Evolutionary conservation across 2,113 vertebrate genomes (phyloP).

Genomic region (Ancistrus triradiatus): DNA sequence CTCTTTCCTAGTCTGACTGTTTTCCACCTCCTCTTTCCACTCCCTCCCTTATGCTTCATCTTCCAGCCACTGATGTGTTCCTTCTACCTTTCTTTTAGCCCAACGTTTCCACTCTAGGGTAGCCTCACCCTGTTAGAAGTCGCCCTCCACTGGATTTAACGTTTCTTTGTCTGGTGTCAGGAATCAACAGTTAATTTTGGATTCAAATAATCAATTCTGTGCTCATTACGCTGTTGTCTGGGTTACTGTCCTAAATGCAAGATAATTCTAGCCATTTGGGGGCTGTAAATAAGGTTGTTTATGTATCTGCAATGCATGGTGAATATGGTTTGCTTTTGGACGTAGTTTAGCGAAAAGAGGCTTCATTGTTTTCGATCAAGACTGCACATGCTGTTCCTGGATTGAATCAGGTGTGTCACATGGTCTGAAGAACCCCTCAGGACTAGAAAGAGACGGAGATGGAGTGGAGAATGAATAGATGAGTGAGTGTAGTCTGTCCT

Average conservation of each 20-base stretch:
- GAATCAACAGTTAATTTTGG: no score
- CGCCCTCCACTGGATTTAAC: constrained; percentile 9
- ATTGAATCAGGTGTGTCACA: constrained; percentile 23
- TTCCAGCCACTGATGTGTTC: constrained; percentile 32
- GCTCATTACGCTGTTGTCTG: no score
- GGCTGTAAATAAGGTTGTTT: no score
- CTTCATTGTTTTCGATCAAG: constrained; percentile 27
- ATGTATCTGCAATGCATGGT: no score
- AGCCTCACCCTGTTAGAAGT: constrained; percentile 1
- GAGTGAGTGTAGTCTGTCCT: constrained; percentile 33
- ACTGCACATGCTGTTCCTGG: constrained; percentile 23
- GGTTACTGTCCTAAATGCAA: no score
- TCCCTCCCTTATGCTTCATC: constrained; percentile 38
- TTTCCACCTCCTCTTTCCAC: constrained; percentile 1
- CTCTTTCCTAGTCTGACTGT: not conserved
- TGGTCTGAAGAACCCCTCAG: constrained; percentile 18
- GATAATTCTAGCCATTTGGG: no score
- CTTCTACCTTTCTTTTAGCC: constrained; percentile 40
- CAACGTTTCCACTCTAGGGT: constrained; percentile 29
- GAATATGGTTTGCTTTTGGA: constrained; percentile 1
- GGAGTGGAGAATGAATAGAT: constrained; percentile 18
- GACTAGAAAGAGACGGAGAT: constrained; percentile 6
- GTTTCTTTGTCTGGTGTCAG: no score
- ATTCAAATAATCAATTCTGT: no score
- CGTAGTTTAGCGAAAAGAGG: not conserved